Base-by-base conservation (phyloP, 2,888 invertebrate species). In the Oeneis ivallda region DNA sequence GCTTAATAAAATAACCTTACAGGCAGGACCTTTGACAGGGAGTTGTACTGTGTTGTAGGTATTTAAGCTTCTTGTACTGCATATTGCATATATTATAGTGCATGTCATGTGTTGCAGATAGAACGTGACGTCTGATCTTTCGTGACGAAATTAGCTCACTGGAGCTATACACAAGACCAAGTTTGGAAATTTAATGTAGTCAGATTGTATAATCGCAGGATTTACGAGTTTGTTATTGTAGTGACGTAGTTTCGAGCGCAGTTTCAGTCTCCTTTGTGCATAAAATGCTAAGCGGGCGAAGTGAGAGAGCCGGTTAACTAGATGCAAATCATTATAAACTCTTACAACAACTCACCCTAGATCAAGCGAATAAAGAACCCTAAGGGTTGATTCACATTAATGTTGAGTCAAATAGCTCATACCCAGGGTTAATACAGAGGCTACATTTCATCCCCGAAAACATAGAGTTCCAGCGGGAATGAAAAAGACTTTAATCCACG, bases 291-390 rank as follows among this genome's bases (percentile, higher is more conserved):
- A 66, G 62, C 54, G 49, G 59, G 4, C 66, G 53, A 68, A 68
- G 49, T 64, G 50, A 39, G 64, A 58, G 61, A 66, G 64, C 34
- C 39, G 61, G 75, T 74, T 72, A 77, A 76, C 75, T 75, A 75
- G 76, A 74, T 75, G 69, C 74, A 72, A 66, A 69, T 69, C 66
- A 69, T 69, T 69, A 64, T 64, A 69, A 66, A 65, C 62, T 63
- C 32, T 9, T 34, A 53, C 2, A 34, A 34, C 32, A 53, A 53
- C 34, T 34, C 15, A 53, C 34, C 8, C 1, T 53, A n/a, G 15
- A 26, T 26, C 3, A 34, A 53, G 15, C 15, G 15, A n/a, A 53
- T 34, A 2, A 34, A 34, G 34, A 34, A 15, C n/a, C 34, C 34
- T n/a, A 0, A 53, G 52, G 26, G 26, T 26, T 26, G 26, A 26